phyloP scores from a whole-genome alignment of 2,888 invertebrate species.

The Sarcophaga rosellei region DNA sequence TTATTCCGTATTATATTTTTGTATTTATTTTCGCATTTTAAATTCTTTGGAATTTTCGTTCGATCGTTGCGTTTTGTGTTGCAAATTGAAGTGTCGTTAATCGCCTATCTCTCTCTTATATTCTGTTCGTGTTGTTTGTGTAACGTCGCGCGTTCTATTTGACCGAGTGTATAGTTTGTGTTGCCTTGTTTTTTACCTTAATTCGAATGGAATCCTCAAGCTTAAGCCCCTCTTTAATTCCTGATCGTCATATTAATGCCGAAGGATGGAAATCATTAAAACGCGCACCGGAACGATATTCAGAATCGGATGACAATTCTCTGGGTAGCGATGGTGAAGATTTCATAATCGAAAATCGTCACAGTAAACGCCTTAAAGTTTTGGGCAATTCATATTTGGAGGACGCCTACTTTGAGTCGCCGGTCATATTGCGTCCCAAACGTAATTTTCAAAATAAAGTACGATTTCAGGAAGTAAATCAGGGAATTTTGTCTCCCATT shows the following conservation, averaged over 20 bases:
- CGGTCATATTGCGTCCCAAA: constrained; percentile 46
- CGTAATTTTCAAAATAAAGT: constrained; percentile 28
- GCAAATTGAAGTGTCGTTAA: neutral
- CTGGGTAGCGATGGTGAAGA: constrained; percentile 9
- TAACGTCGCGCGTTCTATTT: constrained; percentile 1
- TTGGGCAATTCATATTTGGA: constrained; percentile 1
- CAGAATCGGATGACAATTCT: constrained; percentile 35
- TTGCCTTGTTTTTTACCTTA: neutral
- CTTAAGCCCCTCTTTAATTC: constrained; percentile 23
- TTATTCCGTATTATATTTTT: constrained; percentile 31
- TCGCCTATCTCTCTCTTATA: neutral
- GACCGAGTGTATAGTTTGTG: neutral
- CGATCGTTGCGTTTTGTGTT: constrained; percentile 35
- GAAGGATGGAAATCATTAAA: constrained; percentile 57
- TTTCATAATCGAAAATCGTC: constrained; percentile 26
- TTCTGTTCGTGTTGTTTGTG: neutral
- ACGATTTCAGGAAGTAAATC: constrained; percentile 34
- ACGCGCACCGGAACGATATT: constrained; percentile 61
- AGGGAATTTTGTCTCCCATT: constrained; percentile 59
- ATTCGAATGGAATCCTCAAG: constrained; percentile 56
- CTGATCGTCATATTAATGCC: neutral
- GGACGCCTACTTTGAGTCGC: constrained; percentile 58
- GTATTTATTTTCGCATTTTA: constrained; percentile 5
- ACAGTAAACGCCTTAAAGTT: constrained; percentile 62
- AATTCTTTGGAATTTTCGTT: constrained; percentile 29